Conservation (phyloP, 2,888 invertebrate species). For the Melitaea athalia region DNA sequence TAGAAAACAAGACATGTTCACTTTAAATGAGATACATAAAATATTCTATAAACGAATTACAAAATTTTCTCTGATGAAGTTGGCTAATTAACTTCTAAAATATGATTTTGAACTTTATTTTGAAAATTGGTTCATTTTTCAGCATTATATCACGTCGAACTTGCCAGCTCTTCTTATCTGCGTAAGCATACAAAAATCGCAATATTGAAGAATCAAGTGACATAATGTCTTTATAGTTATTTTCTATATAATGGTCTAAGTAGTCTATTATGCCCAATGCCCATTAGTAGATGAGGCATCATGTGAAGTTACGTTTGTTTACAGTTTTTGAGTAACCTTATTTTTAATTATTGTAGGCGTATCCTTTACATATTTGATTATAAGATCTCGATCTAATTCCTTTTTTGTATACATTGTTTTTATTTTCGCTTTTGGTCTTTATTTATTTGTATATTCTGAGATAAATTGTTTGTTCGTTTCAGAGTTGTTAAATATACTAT, state of each 20-base stretch:
- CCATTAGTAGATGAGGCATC: no score
- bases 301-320: background rate
- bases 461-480: slow-evolving; percentile 31
- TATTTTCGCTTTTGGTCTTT: slow-evolving; percentile 42
- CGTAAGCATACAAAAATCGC: slow-evolving; percentile 41
- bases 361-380: slow-evolving; percentile 45
- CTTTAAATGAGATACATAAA: no score
- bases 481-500: slow-evolving; percentile 38
- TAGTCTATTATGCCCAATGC: no score
- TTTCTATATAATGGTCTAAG: background rate
- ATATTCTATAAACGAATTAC: no score
- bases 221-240: background rate
- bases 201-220: slow-evolving; percentile 17
- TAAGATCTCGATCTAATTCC: slow-evolving; percentile 40
- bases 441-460: slow-evolving; percentile 36
- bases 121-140: no score
- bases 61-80: no score
- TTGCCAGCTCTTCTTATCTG: slow-evolving; percentile 40
- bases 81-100: no score
- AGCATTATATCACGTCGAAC: slow-evolving; percentile 41
- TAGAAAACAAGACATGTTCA: no score
- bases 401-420: slow-evolving; percentile 35
- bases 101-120: no score
- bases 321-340: background rate
- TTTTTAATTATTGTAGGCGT: slow-evolving; percentile 33